Base-by-base conservation (phyloP, 2,888 invertebrate species). In the Eupithecia dodoneata region DNA sequence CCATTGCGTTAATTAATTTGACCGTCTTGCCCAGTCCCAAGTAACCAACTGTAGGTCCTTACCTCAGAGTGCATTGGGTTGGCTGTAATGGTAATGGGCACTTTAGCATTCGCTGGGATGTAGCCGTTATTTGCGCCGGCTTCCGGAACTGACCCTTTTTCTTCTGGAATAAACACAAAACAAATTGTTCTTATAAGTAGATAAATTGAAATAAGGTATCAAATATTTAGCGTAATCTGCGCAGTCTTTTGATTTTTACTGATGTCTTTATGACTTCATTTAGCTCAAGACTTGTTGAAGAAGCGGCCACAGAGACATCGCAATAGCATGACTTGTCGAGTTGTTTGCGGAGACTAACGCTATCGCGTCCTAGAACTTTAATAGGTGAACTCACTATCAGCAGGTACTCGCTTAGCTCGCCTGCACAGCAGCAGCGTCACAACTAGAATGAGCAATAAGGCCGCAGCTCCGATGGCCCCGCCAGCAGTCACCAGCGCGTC, bases 51-150 rank as follows among this genome's bases (percentile, higher is more conserved):
- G 65, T 47, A 47, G 15, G 2, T 55, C 10, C 92, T 94, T 91
- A 97, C 97, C 96, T 97, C 97, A 84, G 96, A 96, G 85, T 97
- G 97, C 89, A 97, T 95, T 47, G 97, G 97, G 91, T 97, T 97
- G 75, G 97, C 96, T 6, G 97, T 97, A 85, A 97, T 97, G 76
- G 97, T 97, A 87, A 97, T 97, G 72, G 95, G 94, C 80, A 95
- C 94, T 84, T 95, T 95, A 10, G 95, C 93, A 10, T 95, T 95
- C 6, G 95, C 93, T 5, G 95, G 93, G 74, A 94, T 92, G 86
- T 95, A 95, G 30, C 95, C 95, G 83, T 95, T 95, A 18, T 90
- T 85, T 9, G 91, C 91, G 6, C 91, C 91, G 13, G 87, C 87
- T 76, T 94, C 94, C 0, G 93, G 91, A 2, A 87, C 92, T 0